Conservation (phyloP, 1,140 invertebrate genomes). For the Eumeta japonica region DNA sequence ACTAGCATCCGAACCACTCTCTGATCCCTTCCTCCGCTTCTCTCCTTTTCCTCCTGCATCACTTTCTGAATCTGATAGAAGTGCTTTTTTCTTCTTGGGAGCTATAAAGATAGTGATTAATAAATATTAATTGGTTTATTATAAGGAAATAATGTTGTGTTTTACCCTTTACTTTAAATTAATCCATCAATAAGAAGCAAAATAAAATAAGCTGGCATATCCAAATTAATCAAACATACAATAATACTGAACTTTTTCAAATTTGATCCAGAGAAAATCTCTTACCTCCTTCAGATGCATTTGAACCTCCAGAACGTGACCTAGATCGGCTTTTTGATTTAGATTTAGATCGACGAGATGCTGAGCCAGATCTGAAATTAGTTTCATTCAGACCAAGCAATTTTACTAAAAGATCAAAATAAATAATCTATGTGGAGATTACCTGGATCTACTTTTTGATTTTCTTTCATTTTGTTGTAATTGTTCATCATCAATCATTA, state of each 20-base stretch:
- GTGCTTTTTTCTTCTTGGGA: constrained; percentile 50
- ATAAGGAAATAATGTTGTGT: constrained; percentile 2
- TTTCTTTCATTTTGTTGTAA: constrained; percentile 25
- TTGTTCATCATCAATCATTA: constrained; percentile 58
- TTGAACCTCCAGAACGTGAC: constrained; percentile 36
- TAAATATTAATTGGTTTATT: constrained; percentile 8
- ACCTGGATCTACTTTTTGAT: constrained; percentile 42
- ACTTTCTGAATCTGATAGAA: constrained; percentile 59
- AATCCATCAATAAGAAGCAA: too few species aligned
- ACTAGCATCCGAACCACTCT: constrained; percentile 41
- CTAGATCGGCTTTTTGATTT: constrained; percentile 39
- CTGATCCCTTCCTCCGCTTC: constrained; percentile 38
- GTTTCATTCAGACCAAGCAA: constrained; percentile 3
- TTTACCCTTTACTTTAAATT: neutral
- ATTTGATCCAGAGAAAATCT: too few species aligned
- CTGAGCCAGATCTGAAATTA: constrained; percentile 33
- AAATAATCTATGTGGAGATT: too few species aligned
- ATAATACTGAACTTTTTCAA: too few species aligned
- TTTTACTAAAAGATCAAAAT: neutral
- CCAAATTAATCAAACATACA: neutral
- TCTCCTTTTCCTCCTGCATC: constrained; percentile 23
- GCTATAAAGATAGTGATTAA: too few species aligned
- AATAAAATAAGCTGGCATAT: neutral
- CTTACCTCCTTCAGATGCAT: constrained; percentile 22
- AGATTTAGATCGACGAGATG: constrained; percentile 40